Percentiles rank a stretch among this genome's conserved stretches.
phyloP scores from a whole-genome alignment of 1,140 invertebrate species.

The Stegodyphus dumicola region DNA sequence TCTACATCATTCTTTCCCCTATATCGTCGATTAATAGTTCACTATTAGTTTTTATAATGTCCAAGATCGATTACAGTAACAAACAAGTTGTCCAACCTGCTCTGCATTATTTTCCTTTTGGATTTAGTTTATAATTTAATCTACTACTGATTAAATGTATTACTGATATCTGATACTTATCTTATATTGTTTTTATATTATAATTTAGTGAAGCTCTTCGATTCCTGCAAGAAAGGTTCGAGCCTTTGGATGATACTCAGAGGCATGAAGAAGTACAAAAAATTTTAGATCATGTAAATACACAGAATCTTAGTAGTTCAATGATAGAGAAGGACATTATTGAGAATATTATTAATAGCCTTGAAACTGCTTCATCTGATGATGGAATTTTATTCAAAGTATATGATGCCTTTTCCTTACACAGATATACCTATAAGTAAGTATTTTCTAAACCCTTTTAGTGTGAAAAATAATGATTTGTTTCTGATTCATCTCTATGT shows the following conservation, averaged over 20 bases:
- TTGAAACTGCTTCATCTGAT: slow-evolving; percentile 78
- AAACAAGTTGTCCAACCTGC: too few species aligned
- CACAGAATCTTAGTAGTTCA: slow-evolving; percentile 79
- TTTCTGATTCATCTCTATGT: too few species aligned
- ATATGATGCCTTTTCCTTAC: slow-evolving; percentile 84
- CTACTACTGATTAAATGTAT: background rate
- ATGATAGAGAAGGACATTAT: slow-evolving; percentile 79
- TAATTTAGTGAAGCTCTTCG: slow-evolving; percentile 74
- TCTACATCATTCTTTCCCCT: too few species aligned
- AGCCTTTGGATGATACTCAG: slow-evolving; percentile 67
- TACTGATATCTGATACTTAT: background rate
- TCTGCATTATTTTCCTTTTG: background rate
- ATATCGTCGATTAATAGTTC: too few species aligned
- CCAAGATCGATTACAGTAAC: too few species aligned
- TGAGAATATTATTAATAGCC: slow-evolving; percentile 80
- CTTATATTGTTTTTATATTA: slow-evolving; percentile 26
- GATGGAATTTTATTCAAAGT: slow-evolving; percentile 83
- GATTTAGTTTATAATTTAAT: background rate
- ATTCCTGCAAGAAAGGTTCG: slow-evolving; percentile 73
- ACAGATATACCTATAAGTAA: slow-evolving; percentile 79
- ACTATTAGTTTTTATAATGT: too few species aligned
- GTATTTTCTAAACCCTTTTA: background rate
- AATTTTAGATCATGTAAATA: slow-evolving; percentile 75
- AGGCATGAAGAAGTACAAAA: slow-evolving; percentile 70
- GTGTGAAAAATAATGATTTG: too few species aligned